Percentiles rank a stretch among this genome's conserved stretches.
phyloP scores from a whole-genome alignment of 2,888 invertebrate genomes.

The Dysmachus trigonus region DNA sequence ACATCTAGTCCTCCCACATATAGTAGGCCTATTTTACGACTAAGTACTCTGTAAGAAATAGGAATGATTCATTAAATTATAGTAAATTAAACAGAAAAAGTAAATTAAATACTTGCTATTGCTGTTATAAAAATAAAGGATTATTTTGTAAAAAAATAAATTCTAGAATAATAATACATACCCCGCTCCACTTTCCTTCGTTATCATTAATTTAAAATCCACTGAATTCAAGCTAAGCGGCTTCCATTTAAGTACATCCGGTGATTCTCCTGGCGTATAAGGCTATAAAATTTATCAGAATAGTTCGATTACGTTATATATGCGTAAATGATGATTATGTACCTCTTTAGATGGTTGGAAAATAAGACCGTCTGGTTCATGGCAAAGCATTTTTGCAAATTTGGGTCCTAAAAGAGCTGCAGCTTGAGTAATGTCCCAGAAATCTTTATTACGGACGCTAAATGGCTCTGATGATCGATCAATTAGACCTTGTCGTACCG shows the following conservation, averaged over 20 bases:
- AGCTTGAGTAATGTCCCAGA: constrained; percentile 84
- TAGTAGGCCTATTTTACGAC: constrained; percentile 75
- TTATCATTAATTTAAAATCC: constrained; percentile 90
- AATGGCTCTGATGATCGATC: constrained; percentile 85
- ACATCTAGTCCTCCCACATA: constrained; percentile 78
- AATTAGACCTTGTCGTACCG: constrained; percentile 80
- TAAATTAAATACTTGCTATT: too few species aligned
- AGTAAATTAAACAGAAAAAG: neutral
- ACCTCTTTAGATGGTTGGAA: constrained; percentile 91
- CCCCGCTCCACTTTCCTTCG: constrained; percentile 77
- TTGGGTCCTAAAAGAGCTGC: constrained; percentile 79
- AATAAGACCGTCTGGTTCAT: constrained; percentile 97
- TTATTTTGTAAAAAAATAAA: too few species aligned
- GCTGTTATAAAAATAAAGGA: too few species aligned
- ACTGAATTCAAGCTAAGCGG: constrained; percentile 93
- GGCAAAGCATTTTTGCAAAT: constrained; percentile 84
- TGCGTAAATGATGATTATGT: neutral
- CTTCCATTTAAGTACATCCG: constrained; percentile 96
- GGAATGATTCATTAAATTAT: neutral
- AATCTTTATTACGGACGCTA: constrained; percentile 88
- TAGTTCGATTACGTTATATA: neutral
- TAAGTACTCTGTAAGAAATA: constrained; percentile 69
- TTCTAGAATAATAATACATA: constrained; percentile 61
- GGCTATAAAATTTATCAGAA: constrained; percentile 67
- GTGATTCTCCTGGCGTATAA: constrained; percentile 84